A percentile compares a stretch with the other conserved stretches of the same genome.
Evolutionary conservation across 2,888 invertebrate genomes (phyloP).

Genomic region (Baccha elongata): DNA sequence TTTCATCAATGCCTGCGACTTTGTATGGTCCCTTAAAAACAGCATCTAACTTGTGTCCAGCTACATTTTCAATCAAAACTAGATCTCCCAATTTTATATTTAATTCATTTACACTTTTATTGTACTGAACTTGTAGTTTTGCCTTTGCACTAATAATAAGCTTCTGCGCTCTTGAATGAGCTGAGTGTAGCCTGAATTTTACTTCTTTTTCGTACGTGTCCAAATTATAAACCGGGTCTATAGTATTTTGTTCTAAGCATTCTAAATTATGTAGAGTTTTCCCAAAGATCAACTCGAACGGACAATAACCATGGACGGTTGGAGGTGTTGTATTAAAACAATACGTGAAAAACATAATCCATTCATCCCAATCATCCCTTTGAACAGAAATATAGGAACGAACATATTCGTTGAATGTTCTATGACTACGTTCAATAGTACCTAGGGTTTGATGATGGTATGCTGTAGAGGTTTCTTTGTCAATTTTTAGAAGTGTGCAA

Average conservation of each 20-base stretch:
- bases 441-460: slow-evolving; percentile 10
- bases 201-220: slow-evolving; percentile 17
- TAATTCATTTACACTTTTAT: neutral
- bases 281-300: too few relatives aligned
- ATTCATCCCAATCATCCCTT: too few relatives aligned
- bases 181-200: slow-evolving; percentile 2
- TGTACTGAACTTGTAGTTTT: neutral
- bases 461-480: neutral
- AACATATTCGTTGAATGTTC: too few relatives aligned
- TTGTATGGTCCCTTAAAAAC: slow-evolving; percentile 31
- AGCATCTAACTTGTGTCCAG: slow-evolving; percentile 23
- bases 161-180: neutral
- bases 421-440: too few relatives aligned
- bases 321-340: too few relatives aligned
- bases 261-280: too few relatives aligned
- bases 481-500: neutral
- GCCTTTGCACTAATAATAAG: neutral
- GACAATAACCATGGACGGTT: too few relatives aligned
- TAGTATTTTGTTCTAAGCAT: neutral
- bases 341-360: too few relatives aligned
- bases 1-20: slow-evolving; percentile 16
- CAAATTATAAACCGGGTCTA: neutral
- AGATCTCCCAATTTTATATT: slow-evolving; percentile 1
- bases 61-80: slow-evolving; percentile 38
- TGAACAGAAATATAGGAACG: slow-evolving; percentile 1